Base-by-base conservation (phyloP, 2,797 vertebrate genomes). In the Oreortyx pictus region DNA sequence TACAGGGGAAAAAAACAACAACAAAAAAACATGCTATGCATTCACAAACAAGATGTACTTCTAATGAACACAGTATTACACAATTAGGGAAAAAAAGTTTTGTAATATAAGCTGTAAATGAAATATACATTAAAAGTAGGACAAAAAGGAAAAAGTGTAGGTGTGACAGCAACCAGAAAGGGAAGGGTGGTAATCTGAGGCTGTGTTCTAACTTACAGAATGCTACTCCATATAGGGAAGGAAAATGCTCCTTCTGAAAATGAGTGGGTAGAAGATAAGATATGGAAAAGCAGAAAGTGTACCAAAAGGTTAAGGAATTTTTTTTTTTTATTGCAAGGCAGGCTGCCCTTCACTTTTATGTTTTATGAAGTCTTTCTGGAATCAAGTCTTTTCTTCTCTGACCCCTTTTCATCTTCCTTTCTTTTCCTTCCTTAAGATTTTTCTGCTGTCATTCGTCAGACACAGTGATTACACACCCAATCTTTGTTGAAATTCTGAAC, bases 401-500 rank as follows among this genome's bases (percentile, higher is more conserved):
- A 78, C 11, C 11, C 9, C 7, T 71, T 8, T 81, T 71, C 13
- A 18, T 90, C 86, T 94, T 73, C 41, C 22, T 64, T 90, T 73
- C 33, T 87, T 80, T 82, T 79, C 33, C 31, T 82, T 91, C 44
- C 49, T 65, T 59, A 77, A 90, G 25, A 79, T 82, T 68, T 64
- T 7, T 64, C 76, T 86, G 50, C 24, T 75, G 24, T 12, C 5
- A 7, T 73, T 70, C 50, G 43, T 37, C 13, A 15, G 47, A 92
- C 89, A 4, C n/a, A 20, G 22, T 75, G 72, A 82, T 75, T 82
- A 35, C 37, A 88, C 29, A 78, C 2, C 43, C 14, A 49, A 47
- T 78, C 76, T 94, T 94, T 2, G 1, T 75, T 92, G 89, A 93
- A 89, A 94, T 94, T 96, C 89, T 52, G 31, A 93, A 25, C 37